phyloP scores from a whole-genome alignment of 2,888 invertebrate genomes.

The Poecilus cupreus region DNA sequence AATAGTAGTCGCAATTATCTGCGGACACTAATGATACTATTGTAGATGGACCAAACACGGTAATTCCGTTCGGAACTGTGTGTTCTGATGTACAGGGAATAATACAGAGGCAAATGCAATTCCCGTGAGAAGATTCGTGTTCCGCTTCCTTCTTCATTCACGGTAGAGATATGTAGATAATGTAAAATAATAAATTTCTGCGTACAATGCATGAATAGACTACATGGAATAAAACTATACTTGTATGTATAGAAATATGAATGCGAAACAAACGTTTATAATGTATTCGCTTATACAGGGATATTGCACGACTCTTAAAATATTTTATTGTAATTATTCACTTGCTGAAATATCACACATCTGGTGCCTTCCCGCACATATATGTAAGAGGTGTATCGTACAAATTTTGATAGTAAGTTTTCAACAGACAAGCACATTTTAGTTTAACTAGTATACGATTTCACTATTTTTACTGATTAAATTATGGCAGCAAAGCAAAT shows the following conservation, averaged over 20 bases:
- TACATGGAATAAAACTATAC: neutral
- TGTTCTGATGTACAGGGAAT: neutral
- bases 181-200: conserved; percentile 14
- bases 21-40: conserved; percentile 32
- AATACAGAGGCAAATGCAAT: neutral
- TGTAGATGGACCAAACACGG: conserved; percentile 19
- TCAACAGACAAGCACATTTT: too few species aligned
- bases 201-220: conserved; percentile 20
- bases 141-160: conserved; percentile 10
- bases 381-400: too few species aligned
- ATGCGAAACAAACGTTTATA: neutral
- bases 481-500: too few species aligned
- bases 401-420: too few species aligned
- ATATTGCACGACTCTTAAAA: neutral
- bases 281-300: neutral
- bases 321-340: neutral
- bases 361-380: too few species aligned
- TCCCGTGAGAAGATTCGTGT: conserved; percentile 33
- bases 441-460: too few species aligned
- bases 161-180: neutral
- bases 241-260: neutral
- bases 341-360: too few species aligned
- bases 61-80: conserved; percentile 5
- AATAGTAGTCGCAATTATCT: conserved; percentile 22
- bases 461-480: too few species aligned